These are phyloP conservation scores for Ormyrus thymus DNA, from an alignment of 2,888 invertebrate species.

Conservation along the genomic window DNA sequence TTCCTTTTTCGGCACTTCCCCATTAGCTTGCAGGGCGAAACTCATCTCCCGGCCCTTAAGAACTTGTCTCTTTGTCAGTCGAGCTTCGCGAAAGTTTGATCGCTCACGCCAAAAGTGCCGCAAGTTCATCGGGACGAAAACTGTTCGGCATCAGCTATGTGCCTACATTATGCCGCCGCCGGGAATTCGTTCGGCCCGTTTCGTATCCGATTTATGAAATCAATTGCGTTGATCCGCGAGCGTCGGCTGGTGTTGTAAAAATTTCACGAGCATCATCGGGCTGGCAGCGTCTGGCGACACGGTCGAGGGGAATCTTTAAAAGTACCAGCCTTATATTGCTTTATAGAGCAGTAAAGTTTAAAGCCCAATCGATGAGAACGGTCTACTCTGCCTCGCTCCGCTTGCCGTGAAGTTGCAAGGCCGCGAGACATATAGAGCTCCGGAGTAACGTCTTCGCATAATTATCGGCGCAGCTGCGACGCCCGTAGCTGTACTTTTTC, in stretches of 20 bases:
- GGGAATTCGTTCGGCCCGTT: background rate
- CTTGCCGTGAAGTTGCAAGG: constrained; percentile 2
- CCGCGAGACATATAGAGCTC: background rate
- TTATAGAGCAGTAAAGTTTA: constrained; percentile 52
- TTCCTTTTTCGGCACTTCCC: constrained; percentile 26
- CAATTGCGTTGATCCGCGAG: constrained; percentile 28
- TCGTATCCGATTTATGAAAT: constrained; percentile 39
- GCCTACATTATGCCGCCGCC: background rate
- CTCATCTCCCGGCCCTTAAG: too few species aligned
- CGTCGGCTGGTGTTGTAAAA: constrained; percentile 23
- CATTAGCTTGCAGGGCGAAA: background rate
- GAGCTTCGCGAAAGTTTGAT: too few species aligned
- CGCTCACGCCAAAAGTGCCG: too few species aligned
- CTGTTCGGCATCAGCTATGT: too few species aligned
- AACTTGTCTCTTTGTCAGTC: too few species aligned
- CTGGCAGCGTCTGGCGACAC: background rate
- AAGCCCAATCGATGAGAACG: constrained; percentile 39
- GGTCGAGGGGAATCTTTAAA: constrained; percentile 20
- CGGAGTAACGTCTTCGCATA: constrained; percentile 23
- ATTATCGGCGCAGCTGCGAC: too few species aligned
- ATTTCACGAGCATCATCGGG: constrained; percentile 29
- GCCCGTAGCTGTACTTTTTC: too few species aligned
- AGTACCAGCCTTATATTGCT: constrained; percentile 32
- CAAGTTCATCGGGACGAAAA: too few species aligned
- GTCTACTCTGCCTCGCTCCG: background rate